Evolutionary conservation across 2,888 invertebrate species (phyloP), one percentile per base, ranked within the genome.

Genomic region (Mantis religiosa): DNA sequence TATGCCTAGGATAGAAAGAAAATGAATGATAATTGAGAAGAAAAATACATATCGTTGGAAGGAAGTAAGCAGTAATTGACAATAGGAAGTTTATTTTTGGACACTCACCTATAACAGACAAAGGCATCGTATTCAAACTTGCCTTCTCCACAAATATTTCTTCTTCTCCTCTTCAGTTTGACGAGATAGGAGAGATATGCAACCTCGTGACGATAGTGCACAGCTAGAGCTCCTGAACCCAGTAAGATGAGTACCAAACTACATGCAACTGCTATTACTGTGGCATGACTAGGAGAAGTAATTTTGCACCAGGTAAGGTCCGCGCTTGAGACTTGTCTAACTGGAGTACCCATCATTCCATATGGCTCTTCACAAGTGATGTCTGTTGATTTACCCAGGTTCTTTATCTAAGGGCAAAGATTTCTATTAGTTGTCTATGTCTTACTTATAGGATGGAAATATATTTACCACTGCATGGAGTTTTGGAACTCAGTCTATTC

Each of bases 91-190:
- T 81, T 30, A 15, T 83, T 6, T 41, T 9, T 47, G 4, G 54
- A 12, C 47, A 27, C 81, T 89, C 83, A 90, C 90, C 90, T 90
- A 88, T 90, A 90, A 28, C 85, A 90, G 8, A 90, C 90, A 81
- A 90, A 90, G 27, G 89, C 89, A 82, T 90, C 90, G 28, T 90
- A 90, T 28, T 89, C 86, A 34, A 84, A 90, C 28, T 88, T 83
- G 7, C 82, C 88, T 8, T 84, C 54, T 25, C 41, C 82, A 27
- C 71, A 71, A 71, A 84, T 81, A 34, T 71, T 28, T 14, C 27
- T 71, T 6, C 87, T 28, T 54, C 84, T 83, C 25, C 85, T 88
- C 84, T 85, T 84, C 34, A 88, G 82, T 82, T 83, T 88, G 47
- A 90, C 30, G 27, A 90, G 84, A 85, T 89, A 89, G 41, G 90